Percentiles rank a stretch among this genome's conserved stretches.
Evolutionary conservation across 2,113 vertebrate species (phyloP).

Genomic region (Puntigrus tetrazona): DNA sequence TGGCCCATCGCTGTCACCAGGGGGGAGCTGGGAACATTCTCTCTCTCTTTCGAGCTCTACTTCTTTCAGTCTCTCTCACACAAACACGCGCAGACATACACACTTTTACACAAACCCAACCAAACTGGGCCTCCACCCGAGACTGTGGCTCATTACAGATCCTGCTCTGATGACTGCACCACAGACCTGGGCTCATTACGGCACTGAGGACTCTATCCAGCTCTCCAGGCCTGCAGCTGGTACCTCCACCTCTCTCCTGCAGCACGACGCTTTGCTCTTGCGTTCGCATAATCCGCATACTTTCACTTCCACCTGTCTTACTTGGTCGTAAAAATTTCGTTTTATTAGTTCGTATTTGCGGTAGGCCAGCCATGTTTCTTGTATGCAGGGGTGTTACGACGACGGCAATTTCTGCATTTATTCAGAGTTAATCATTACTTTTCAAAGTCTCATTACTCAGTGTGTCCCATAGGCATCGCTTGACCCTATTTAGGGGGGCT

Average conservation of each 20-base stretch:
- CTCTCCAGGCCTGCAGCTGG: slow-evolving; percentile 44
- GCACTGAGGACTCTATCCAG: slow-evolving; percentile 63
- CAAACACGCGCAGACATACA: slow-evolving; percentile 56
- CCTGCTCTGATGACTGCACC: slow-evolving; percentile 62
- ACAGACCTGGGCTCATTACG: slow-evolving; percentile 69
- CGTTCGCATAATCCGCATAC: not conserved
- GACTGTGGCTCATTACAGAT: slow-evolving; percentile 75
- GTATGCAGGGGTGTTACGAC: not conserved
- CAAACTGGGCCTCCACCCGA: slow-evolving; percentile 69
- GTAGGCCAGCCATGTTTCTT: not conserved
- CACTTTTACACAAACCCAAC: slow-evolving; percentile 60
- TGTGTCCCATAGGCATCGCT: slow-evolving; percentile 3
- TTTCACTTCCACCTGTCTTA: not conserved
- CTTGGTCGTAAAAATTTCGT: not conserved
- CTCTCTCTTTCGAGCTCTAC: slow-evolving; percentile 51
- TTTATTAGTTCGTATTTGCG: not conserved
- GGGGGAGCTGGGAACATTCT: slow-evolving; percentile 72
- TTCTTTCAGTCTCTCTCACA: slow-evolving; percentile 65
- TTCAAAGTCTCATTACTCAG: slow-evolving; percentile 17
- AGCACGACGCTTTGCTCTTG: not conserved
- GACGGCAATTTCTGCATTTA: not conserved
- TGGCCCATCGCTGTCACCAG: slow-evolving; percentile 79
- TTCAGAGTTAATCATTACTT: slow-evolving; percentile 24
- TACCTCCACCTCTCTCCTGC: slow-evolving; percentile 24
- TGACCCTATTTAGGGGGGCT: slow-evolving; percentile 19